phyloP scores from a whole-genome alignment of 2,888 invertebrate species.

The Scaptomyza caliginosa region DNA sequence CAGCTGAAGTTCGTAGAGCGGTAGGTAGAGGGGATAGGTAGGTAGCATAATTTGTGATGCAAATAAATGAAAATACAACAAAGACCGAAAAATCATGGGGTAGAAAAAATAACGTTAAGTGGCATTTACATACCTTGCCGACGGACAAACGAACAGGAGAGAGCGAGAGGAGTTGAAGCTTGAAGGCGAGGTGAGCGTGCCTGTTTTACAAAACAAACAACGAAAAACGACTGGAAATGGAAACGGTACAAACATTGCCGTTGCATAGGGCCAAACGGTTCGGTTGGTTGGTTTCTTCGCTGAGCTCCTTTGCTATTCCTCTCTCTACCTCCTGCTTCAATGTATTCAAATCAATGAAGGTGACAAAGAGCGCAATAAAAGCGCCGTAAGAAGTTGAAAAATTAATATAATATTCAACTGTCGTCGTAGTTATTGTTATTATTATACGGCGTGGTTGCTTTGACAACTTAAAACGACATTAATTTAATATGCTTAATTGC shows the following conservation, averaged over 20 bases:
- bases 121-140: conserved; percentile 68
- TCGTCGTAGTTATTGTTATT: background rate
- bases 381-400: conserved; percentile 38
- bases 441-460: conserved; percentile 31
- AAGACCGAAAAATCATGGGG: conserved; percentile 65
- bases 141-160: too few species aligned
- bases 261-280: conserved; percentile 66
- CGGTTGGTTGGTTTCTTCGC: conserved; percentile 23
- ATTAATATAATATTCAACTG: conserved; percentile 58
- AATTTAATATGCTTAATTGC: conserved; percentile 56
- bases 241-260: conserved; percentile 72
- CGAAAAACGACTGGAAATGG: conserved; percentile 45
- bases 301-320: background rate
- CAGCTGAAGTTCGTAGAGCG: conserved; percentile 48
- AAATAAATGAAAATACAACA: conserved; percentile 70
- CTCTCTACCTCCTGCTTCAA: conserved; percentile 1
- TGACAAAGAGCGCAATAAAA: conserved; percentile 51
- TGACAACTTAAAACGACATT: conserved; percentile 17
- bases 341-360: conserved; percentile 69
- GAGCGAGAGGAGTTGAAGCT: conserved; percentile 10
- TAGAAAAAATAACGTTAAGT: conserved; percentile 69
- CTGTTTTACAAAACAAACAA: conserved; percentile 79
- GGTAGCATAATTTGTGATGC: conserved; percentile 67
- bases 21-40: too few species aligned
- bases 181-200: conserved; percentile 52